Evolutionary conservation across 2,113 vertebrate species (phyloP).

Genomic region (Ceyx cyanopectus): DNA sequence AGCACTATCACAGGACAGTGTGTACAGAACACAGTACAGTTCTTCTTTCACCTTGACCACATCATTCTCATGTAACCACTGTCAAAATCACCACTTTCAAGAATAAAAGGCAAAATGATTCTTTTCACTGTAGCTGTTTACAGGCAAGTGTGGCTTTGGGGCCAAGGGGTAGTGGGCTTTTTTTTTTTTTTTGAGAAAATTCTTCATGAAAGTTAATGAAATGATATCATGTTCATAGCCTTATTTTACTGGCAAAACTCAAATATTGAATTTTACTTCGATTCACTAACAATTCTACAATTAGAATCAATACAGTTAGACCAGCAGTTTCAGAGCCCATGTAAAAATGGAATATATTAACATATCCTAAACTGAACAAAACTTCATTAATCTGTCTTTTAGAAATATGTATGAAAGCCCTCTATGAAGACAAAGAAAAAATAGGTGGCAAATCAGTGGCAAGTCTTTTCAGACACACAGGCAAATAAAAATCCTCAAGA

Average conservation of each 20-base stretch:
- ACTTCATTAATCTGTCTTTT: neutral
- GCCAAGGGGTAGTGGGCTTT: neutral
- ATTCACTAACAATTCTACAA: neutral
- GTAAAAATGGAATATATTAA: neutral
- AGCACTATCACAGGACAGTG: neutral
- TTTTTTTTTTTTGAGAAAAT: neutral
- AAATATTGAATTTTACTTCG: neutral
- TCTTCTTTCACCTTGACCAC: neutral
- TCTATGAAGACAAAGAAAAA: neutral
- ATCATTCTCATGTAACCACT: neutral
- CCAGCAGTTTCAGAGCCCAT: neutral
- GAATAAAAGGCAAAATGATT: neutral
- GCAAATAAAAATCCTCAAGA: neutral
- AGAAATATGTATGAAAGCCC: neutral
- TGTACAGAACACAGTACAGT: neutral
- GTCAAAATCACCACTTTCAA: neutral
- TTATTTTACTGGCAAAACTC: neutral
- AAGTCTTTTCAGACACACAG: neutral
- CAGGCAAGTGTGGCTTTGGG: neutral
- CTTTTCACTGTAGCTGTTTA: neutral
- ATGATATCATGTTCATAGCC: neutral
- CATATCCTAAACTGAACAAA: neutral
- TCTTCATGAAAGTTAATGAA: neutral
- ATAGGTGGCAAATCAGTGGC: neutral
- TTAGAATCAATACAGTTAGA: neutral